These are phyloP conservation scores for Melanerpes aurifrons DNA, from an alignment of 2,113 vertebrate species.

Conservation along the genomic window DNA sequence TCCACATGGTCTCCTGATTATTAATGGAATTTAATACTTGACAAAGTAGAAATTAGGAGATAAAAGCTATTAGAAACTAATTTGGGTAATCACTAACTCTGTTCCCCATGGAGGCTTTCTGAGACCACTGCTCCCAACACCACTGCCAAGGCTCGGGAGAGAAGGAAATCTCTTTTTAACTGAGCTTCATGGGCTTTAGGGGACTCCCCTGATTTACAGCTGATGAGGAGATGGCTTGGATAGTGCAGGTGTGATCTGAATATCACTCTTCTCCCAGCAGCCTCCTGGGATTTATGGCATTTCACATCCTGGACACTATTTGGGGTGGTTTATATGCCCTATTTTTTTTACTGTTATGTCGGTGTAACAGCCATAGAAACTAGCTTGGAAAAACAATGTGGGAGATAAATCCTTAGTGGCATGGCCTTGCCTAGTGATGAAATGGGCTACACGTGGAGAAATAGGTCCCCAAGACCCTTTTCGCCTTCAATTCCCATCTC, in stretches of 20 bases:
- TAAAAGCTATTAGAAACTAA: slow-evolving; percentile 71
- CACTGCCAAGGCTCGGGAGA: neutral
- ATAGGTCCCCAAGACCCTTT: neutral
- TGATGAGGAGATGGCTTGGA: neutral
- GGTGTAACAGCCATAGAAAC: neutral
- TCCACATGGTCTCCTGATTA: slow-evolving; percentile 57
- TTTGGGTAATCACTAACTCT: slow-evolving; percentile 59
- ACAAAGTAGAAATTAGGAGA: slow-evolving; percentile 68
- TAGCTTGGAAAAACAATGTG: neutral
- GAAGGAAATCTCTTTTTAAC: neutral
- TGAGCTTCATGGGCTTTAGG: neutral
- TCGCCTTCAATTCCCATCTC: neutral
- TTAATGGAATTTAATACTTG: slow-evolving; percentile 71
- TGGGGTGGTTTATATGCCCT: neutral
- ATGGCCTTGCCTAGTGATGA: neutral
- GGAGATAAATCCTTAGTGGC: neutral
- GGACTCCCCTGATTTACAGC: neutral
- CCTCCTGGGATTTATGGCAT: slow-evolving; percentile 2
- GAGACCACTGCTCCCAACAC: neutral
- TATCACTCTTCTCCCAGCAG: neutral
- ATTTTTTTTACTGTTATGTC: slow-evolving; percentile 3
- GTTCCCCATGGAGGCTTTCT: slow-evolving; percentile 39
- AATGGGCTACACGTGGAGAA: neutral
- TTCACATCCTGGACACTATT: neutral
- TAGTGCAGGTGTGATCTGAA: neutral